Evolutionary conservation across 2,113 vertebrate genomes (phyloP).

Genomic region (Hystrix cristata): DNA sequence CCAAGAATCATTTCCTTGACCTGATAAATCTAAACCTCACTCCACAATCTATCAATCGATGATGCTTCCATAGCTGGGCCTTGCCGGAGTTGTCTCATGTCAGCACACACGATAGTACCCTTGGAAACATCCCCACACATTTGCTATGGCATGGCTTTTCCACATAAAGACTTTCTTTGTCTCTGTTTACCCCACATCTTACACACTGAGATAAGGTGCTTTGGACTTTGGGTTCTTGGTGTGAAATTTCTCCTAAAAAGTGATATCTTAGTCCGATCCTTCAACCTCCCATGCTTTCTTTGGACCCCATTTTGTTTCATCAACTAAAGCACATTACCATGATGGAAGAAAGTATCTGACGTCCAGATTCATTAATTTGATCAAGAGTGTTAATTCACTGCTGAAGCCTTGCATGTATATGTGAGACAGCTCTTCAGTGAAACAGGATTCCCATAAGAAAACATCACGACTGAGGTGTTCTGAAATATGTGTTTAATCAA

Average conservation of each 20-base stretch:
- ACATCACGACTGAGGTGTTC: slow-evolving; percentile 38
- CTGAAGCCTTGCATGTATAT: not conserved
- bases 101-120: not conserved
- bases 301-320: not conserved
- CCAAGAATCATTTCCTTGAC: not conserved
- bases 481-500: slow-evolving; percentile 77
- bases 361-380: slow-evolving; percentile 66
- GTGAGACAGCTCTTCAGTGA: slow-evolving; percentile 19
- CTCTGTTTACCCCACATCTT: not conserved
- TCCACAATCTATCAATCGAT: not conserved
- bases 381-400: slow-evolving; percentile 59
- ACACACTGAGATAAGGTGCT: not conserved
- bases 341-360: slow-evolving; percentile 34
- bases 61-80: not conserved
- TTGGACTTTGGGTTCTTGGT: not conserved
- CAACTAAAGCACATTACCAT: not conserved
- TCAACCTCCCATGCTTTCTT: not conserved
- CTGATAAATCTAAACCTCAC: not conserved
- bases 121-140: not conserved
- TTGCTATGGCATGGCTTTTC: not conserved
- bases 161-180: not conserved
- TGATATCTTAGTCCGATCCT: not conserved
- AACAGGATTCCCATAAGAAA: slow-evolving; percentile 60
- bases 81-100: not conserved
- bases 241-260: not conserved